These are phyloP conservation scores for Sorex fumeus DNA, from an alignment of 2,113 vertebrate genomes.

Conservation along the genomic window DNA sequence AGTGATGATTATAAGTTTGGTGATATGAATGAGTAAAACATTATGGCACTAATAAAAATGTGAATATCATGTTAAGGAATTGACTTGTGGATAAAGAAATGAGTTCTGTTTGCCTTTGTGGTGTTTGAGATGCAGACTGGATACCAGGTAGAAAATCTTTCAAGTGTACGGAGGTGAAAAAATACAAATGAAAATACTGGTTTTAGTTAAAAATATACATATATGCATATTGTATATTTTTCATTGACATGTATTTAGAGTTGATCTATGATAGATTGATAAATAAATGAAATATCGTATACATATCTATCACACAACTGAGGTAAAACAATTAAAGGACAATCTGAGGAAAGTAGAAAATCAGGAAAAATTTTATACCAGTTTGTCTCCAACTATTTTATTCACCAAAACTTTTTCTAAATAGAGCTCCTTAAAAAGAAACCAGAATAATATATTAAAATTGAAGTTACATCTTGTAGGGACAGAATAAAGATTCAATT, in stretches of 20 bases:
- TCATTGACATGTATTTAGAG: not conserved
- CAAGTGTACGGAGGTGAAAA: not conserved
- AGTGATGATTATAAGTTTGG: conserved; percentile 19
- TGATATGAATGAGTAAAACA: conserved; percentile 6
- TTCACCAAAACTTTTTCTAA: too few species aligned
- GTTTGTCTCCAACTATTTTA: not conserved
- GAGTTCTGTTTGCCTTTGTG: not conserved
- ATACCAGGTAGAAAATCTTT: not conserved
- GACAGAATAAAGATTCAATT: too few species aligned
- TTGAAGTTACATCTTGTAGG: too few species aligned
- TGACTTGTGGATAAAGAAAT: conserved; percentile 7
- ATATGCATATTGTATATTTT: too few species aligned
- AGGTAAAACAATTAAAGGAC: not conserved
- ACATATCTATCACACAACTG: not conserved
- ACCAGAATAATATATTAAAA: too few species aligned
- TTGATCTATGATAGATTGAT: not conserved
- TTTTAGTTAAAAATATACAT: not conserved
- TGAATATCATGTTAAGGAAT: conserved; percentile 2
- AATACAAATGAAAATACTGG: not conserved
- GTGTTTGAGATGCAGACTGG: not conserved
- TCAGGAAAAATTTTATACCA: fast-evolving
- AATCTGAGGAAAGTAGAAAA: not conserved
- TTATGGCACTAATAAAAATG: conserved; percentile 26
- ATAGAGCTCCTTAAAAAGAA: too few species aligned
- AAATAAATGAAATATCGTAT: not conserved